Evolutionary conservation across 1,140 invertebrate species (phyloP).

Genomic region (Bombus difficillimus): DNA sequence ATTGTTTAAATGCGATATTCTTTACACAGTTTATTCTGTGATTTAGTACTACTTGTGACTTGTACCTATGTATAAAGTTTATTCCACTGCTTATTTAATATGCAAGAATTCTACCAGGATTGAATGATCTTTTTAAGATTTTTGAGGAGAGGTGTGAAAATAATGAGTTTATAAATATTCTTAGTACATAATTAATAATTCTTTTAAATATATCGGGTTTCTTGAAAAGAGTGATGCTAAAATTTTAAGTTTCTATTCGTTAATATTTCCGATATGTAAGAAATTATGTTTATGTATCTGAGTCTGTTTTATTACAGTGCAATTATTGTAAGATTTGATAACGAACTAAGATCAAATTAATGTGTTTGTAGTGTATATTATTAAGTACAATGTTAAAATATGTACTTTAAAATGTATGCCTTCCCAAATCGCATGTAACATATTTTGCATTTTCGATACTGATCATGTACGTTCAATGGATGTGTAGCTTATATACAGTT

Average conservation of each 20-base stretch:
- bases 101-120: conserved; percentile 41
- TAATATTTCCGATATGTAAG: not conserved
- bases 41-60: conserved; percentile 58
- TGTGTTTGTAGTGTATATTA: conserved; percentile 33
- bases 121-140: conserved; percentile 47
- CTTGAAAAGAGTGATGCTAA: not conserved
- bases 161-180: conserved; percentile 33
- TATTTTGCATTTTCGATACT: conserved; percentile 69
- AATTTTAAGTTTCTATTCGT: conserved; percentile 45
- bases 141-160: conserved; percentile 38
- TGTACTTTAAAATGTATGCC: conserved; percentile 50
- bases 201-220: conserved; percentile 39
- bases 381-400: conserved; percentile 31
- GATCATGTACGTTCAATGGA: conserved; percentile 57
- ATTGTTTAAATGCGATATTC: conserved; percentile 27
- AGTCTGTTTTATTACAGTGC: conserved; percentile 52
- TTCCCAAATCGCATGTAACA: conserved; percentile 60
- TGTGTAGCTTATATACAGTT: conserved; percentile 49
- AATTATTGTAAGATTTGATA: conserved; percentile 51
- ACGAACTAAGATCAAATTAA: conserved; percentile 27
- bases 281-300: conserved; percentile 33
- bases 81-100: conserved; percentile 57
- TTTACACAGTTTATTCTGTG: conserved; percentile 52
- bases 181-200: conserved; percentile 36
- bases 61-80: conserved; percentile 71